phyloP scores from a whole-genome alignment of 2,113 vertebrate genomes.

The Toxostoma redivivum region DNA sequence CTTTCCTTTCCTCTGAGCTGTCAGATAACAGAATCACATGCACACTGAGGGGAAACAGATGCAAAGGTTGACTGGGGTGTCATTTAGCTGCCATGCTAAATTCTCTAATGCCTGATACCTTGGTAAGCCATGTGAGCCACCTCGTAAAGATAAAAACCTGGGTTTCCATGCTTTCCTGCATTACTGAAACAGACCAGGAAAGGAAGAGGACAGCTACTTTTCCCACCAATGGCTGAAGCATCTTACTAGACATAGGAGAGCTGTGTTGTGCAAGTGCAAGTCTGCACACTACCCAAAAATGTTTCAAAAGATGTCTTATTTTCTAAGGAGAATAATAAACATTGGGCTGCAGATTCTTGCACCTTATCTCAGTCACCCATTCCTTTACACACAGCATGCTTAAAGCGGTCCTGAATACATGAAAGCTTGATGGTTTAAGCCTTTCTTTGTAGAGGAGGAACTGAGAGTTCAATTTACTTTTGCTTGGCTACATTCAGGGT shows the following conservation, averaged over 20 bases:
- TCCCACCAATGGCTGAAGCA: neutral
- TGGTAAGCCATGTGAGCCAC: neutral
- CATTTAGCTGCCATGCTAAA: neutral
- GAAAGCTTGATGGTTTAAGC: neutral
- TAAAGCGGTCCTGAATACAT: neutral
- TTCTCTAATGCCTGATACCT: neutral
- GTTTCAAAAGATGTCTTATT: neutral
- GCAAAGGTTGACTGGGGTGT: neutral
- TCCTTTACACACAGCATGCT: neutral
- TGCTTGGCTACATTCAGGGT: neutral
- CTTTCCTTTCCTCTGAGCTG: neutral
- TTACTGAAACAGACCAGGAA: neutral
- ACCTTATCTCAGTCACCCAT: neutral
- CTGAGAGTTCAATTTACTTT: neutral
- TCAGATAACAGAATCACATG: neutral
- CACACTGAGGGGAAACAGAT: neutral
- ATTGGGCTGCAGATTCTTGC: neutral
- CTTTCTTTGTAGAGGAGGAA: neutral
- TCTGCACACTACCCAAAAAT: neutral
- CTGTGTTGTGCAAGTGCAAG: neutral
- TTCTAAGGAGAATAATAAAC: neutral
- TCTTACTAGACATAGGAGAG: neutral
- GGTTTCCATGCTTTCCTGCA: neutral
- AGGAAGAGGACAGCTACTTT: neutral
- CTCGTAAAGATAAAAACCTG: neutral